Evolutionary conservation across 2,888 invertebrate species (phyloP).

Genomic region (Byasa hedistus): DNA sequence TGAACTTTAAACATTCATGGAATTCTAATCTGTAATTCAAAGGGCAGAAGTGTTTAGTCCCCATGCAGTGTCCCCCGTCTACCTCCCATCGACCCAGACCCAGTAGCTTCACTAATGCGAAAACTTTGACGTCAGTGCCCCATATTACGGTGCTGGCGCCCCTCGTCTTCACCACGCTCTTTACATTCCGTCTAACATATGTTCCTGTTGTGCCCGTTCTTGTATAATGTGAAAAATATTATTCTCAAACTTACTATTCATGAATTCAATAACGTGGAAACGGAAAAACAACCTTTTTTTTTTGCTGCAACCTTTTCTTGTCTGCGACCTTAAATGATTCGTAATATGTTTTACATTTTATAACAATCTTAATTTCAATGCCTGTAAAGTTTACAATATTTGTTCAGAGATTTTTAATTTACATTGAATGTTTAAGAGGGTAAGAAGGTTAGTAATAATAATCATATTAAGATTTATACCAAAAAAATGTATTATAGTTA

Average conservation of each 20-base stretch:
- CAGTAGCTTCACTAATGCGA: slow-evolving; percentile 65
- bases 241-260: slow-evolving; percentile 18
- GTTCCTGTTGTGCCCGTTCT: slow-evolving; percentile 32
- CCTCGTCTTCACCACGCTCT: slow-evolving; percentile 33
- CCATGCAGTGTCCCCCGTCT: slow-evolving; percentile 33
- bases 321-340: neutral
- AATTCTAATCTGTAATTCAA: slow-evolving; percentile 44
- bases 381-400: too few relatives aligned
- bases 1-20: slow-evolving; percentile 41
- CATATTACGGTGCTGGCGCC: slow-evolving; percentile 43
- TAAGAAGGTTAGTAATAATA: too few relatives aligned
- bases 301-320: neutral
- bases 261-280: slow-evolving; percentile 5
- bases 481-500: too few relatives aligned
- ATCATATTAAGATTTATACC: too few relatives aligned
- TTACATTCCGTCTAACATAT: slow-evolving; percentile 35
- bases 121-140: slow-evolving; percentile 71
- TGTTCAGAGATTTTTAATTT: too few relatives aligned
- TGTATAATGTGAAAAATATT: slow-evolving; percentile 27
- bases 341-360: neutral
- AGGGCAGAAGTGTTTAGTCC: slow-evolving; percentile 42
- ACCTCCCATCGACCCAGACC: slow-evolving; percentile 62
- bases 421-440: too few relatives aligned
- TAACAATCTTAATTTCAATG: neutral
- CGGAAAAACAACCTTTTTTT: slow-evolving; percentile 7